Conservation (phyloP, 2,113 vertebrate species). For the Phainopepla nitens region DNA sequence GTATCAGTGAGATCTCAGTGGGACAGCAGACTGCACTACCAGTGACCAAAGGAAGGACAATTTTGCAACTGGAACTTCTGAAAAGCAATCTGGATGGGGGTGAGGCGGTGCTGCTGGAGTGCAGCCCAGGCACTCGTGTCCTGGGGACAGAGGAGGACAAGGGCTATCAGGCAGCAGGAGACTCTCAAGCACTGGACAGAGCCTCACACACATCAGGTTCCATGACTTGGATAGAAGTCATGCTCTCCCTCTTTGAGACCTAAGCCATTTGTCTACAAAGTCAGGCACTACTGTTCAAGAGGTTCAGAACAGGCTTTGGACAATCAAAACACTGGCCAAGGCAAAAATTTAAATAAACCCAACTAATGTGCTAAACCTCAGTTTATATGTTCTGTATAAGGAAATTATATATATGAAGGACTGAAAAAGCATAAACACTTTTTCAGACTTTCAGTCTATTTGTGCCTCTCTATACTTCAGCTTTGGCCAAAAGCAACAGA, state of each 20-base stretch:
- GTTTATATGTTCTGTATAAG: not conserved
- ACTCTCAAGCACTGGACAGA: not conserved
- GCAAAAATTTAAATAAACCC: slow-evolving; percentile 18
- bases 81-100: not conserved
- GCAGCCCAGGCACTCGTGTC: not conserved
- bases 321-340: not conserved
- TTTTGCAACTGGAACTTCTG: not conserved
- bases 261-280: not conserved
- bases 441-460: not conserved
- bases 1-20: not conserved
- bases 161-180: not conserved
- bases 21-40: not conserved
- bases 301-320: not conserved
- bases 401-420: slow-evolving; percentile 9
- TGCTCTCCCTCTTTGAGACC: not conserved
- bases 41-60: not conserved
- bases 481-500: slow-evolving; percentile 37
- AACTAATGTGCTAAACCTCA: slow-evolving; percentile 47
- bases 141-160: not conserved
- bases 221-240: not conserved
- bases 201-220: not conserved
- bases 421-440: slow-evolving; percentile 24
- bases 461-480: not conserved
- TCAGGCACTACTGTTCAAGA: not conserved
- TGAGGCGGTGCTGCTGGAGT: not conserved